phyloP scores from a whole-genome alignment of 2,797 vertebrate species.

The Nannoperca obscura region DNA sequence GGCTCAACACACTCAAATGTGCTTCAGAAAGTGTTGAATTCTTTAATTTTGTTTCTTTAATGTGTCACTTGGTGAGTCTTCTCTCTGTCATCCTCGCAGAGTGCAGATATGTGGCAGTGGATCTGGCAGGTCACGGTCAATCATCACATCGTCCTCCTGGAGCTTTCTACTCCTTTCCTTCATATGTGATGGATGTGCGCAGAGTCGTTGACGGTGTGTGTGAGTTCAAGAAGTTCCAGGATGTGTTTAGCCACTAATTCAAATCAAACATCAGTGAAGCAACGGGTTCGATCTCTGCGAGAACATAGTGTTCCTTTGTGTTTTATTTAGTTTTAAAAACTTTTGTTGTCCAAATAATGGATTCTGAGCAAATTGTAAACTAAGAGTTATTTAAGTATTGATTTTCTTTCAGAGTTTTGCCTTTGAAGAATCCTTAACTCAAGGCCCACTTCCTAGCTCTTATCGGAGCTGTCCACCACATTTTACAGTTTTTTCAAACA shows the following conservation, averaged over 20 bases:
- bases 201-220: constrained; percentile 87
- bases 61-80: neutral
- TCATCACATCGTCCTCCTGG: constrained; percentile 91
- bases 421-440: neutral
- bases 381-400: neutral
- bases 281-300: neutral
- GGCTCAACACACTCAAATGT: neutral
- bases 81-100: constrained; percentile 74
- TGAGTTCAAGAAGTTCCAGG: constrained; percentile 11
- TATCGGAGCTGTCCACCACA: neutral
- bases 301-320: neutral
- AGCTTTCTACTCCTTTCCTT: constrained; percentile 81
- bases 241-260: neutral
- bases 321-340: too few relatives aligned
- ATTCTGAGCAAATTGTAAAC: neutral
- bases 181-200: constrained; percentile 87
- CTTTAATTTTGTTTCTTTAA: neutral
- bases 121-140: constrained; percentile 91
- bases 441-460: neutral
- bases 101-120: constrained; percentile 88
- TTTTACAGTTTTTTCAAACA: neutral
- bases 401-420: constrained; percentile 7
- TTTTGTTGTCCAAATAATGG: neutral
- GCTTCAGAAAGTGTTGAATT: neutral
- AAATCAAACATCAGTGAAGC: neutral